phyloP scores from a whole-genome alignment of 2,797 vertebrate genomes.

The Caiman crocodilus region DNA sequence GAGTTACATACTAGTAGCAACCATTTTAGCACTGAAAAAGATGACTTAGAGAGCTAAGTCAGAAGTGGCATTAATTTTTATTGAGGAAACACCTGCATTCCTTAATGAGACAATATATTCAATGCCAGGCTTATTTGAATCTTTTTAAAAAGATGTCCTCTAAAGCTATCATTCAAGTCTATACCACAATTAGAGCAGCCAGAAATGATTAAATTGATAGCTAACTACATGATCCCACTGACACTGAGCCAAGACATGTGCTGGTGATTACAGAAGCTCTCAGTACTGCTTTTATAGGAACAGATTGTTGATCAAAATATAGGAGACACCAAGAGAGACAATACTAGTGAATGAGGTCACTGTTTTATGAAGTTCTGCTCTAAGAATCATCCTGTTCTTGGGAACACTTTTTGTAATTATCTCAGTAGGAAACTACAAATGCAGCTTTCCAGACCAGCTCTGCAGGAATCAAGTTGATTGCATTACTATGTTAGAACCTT shows the following conservation, averaged over 20 bases:
- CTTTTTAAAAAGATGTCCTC: slow-evolving; percentile 16
- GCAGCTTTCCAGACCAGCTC: not conserved
- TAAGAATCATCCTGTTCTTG: not conserved
- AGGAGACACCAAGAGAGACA: not conserved
- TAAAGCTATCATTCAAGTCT: not conserved
- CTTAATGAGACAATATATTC: not conserved
- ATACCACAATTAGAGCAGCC: slow-evolving; percentile 16
- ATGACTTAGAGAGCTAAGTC: not conserved
- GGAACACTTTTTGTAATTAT: not conserved
- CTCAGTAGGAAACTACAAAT: not conserved
- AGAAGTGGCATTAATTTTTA: slow-evolving; percentile 3
- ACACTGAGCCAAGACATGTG: not conserved
- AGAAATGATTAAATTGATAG: slow-evolving; percentile 12
- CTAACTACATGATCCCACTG: not conserved
- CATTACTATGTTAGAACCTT: not conserved
- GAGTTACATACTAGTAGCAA: not conserved
- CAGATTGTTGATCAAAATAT: not conserved
- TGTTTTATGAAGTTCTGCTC: not conserved
- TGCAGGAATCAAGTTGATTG: not conserved
- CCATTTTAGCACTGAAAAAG: not conserved
- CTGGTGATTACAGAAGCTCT: not conserved
- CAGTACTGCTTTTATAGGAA: not conserved
- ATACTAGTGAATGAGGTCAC: not conserved
- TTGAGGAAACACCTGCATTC: not conserved
- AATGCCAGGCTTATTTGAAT: slow-evolving; percentile 22